A percentile compares a stretch with the other conserved stretches of the same genome.
phyloP scores from a whole-genome alignment of 2,888 invertebrate species.

The Polydrusus pterygomalis region DNA sequence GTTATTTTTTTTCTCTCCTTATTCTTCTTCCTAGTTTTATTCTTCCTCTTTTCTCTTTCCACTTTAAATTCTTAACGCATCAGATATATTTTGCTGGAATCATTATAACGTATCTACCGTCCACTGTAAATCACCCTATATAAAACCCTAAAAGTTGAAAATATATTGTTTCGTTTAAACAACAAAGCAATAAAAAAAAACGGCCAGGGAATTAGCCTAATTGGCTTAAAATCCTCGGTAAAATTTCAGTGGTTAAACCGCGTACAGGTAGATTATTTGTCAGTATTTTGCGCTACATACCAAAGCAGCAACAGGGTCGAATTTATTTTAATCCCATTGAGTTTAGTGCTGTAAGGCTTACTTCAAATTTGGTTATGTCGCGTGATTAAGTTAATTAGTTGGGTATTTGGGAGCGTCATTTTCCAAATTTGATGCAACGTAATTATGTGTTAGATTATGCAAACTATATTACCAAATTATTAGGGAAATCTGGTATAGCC shows the following conservation, averaged over 20 bases:
- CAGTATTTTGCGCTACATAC: conserved; percentile 1
- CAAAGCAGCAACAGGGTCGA: conserved; percentile 1
- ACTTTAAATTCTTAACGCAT: too few relatives aligned
- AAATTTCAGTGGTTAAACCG: conserved; percentile 16
- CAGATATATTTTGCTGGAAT: too few relatives aligned
- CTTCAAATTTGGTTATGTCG: conserved; percentile 8
- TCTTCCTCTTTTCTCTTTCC: too few relatives aligned
- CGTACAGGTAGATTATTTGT: conserved; percentile 12
- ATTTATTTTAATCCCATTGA: conserved; percentile 14
- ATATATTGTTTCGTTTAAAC: too few relatives aligned
- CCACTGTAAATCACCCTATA: too few relatives aligned
- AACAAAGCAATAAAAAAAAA: conserved; percentile 2
- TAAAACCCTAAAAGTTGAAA: too few relatives aligned
- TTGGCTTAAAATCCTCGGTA: background rate
- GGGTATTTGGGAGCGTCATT: background rate
- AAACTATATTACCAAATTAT: too few relatives aligned
- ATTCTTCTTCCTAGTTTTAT: too few relatives aligned
- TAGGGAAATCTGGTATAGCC: too few relatives aligned
- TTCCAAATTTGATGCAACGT: background rate
- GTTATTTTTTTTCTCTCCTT: too few relatives aligned
- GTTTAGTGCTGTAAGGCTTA: background rate
- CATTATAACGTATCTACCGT: too few relatives aligned
- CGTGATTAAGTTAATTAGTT: conserved; percentile 1
- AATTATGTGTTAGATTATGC: background rate
- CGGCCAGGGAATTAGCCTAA: background rate